Base-by-base conservation (phyloP, 2,888 invertebrate species). In the Hetaerina titia region DNA sequence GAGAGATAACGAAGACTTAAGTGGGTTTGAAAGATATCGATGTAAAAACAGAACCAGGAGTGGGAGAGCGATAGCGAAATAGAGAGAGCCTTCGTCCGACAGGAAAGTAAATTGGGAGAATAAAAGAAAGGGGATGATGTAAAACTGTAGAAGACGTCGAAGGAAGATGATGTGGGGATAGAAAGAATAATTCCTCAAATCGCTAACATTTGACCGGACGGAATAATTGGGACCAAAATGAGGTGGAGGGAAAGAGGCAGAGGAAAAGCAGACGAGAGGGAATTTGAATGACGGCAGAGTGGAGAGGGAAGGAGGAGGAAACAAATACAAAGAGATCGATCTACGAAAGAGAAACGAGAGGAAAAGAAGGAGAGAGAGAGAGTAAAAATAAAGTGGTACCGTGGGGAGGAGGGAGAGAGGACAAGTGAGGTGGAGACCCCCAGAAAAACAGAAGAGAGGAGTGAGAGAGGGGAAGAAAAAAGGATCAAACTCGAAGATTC, bases 401-500 rank as follows among this genome's bases (percentile, higher is more conserved):
- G 69, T 88, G 31, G 17, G 5, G 13, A 4, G n/a, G 19, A 89
- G 56, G 58, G 13, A 58, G 11, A 19, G 57, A n/a, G 5, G 90
- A 45, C 11, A 56, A 57, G 45, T 13, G 17, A 19, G 15, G 45
- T 45, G 17, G 17, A 88, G 88, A 45, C 45, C 17, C 19, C 56
- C 57, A 57, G 17, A 56, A 57, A n/a, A 56, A 89, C 22, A 56
- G n/a, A 57, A 8, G 56, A 17, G 58, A 89, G 56, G 57, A 90
- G 64, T 22, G 4, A 22, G 45, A 69, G 9, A 90, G 19, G 22
- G 17, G 25, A 90, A 31, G 31, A 25, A 90, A 45, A 60, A n/a
- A 57, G 31, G 90, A 58, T 45, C 22, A 92, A 92, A 92, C 74
- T 92, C n/a, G 56, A 92, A 90, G 64, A 90, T 90, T 90, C 90